Evolutionary conservation across 1,140 invertebrate species (phyloP).

Genomic region (Leptinotarsa texana): DNA sequence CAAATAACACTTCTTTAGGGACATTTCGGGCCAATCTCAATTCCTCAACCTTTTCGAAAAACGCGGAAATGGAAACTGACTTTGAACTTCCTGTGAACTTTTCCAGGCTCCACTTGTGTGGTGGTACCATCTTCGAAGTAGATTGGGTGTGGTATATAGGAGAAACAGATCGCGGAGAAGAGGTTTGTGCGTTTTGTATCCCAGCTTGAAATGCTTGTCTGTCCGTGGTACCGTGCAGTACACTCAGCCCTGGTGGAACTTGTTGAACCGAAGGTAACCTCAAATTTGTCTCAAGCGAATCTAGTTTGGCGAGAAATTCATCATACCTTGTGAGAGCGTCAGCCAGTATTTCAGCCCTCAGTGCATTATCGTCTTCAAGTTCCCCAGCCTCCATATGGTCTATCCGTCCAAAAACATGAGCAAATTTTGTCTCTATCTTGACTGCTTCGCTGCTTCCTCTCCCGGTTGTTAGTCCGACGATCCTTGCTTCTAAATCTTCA

Average conservation of each 20-base stretch:
- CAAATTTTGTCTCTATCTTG: conserved; percentile 22
- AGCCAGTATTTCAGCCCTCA: background rate
- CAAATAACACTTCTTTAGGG: conserved; percentile 18
- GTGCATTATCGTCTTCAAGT: background rate
- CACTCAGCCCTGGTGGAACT: background rate
- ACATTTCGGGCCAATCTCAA: conserved; percentile 26
- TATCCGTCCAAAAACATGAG: conserved; percentile 19
- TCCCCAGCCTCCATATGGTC: background rate
- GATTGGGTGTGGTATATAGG: background rate
- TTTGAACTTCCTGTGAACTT: conserved; percentile 10
- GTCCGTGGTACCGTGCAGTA: background rate
- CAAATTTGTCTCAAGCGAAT: background rate
- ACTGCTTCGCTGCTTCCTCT: background rate
- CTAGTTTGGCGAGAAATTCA: conserved; percentile 12
- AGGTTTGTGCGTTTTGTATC: background rate
- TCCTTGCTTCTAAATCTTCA: background rate
- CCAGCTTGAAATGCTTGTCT: background rate
- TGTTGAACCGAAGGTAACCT: background rate
- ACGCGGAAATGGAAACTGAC: conserved; percentile 27
- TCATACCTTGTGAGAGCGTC: background rate
- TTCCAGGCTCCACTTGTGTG: conserved; percentile 2
- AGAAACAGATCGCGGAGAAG: background rate
- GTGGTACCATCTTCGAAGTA: conserved; percentile 11
- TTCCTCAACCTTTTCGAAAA: conserved; percentile 29
- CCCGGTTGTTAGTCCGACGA: background rate